Base-by-base conservation (phyloP, 2,113 vertebrate species). In the Progne subis region DNA sequence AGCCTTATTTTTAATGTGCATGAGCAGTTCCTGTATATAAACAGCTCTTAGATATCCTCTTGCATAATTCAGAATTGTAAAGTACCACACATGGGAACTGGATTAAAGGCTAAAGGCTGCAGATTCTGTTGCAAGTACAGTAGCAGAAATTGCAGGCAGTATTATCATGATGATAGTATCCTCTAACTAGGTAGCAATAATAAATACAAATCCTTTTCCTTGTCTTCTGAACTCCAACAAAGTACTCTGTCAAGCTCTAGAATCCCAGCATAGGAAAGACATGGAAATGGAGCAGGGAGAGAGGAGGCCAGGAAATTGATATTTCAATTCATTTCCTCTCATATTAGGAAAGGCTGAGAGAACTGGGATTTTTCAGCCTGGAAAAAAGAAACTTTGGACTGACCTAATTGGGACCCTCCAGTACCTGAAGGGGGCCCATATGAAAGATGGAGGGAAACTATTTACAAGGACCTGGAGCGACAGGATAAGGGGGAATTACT, bases 241-340 rank as follows among this genome's bases (percentile, higher is more conserved):
- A 39, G 13, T 78, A 18, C 8, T 37, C 14, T 29, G 14, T 53
- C 9, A 53, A 41, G 20, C n/a, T 61, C n/a, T 69, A 25, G 9
- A 4, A 6, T 55, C 29, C 17, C n/a, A 82, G n/a, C 29, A 26
- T 7, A 47, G 61, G 14, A 60, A 53, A 13, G 28, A 21, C 24
- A 29, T 3, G 28, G 39, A 61, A 6, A 2, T 34, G n/a, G 47
- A 60, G 24, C 0, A 0, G 53, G 53, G 20, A 28, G 28, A 68
- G 28, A 17, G 8, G 23, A 60, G 15, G 11, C 14, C 32, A 53
- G 28, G 11, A 60, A 60, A 29, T 1, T 34, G 5, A 8, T 37
- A 37, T 37, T 37, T 37, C 37, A 37, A 37, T 37, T 37, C 37
- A 37, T 37, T 37, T 37, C 37, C 8, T n/a, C 17, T 46, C 1